Evolutionary conservation across 2,888 invertebrate species (phyloP).

Genomic region (Chymomyza procnemis): DNA sequence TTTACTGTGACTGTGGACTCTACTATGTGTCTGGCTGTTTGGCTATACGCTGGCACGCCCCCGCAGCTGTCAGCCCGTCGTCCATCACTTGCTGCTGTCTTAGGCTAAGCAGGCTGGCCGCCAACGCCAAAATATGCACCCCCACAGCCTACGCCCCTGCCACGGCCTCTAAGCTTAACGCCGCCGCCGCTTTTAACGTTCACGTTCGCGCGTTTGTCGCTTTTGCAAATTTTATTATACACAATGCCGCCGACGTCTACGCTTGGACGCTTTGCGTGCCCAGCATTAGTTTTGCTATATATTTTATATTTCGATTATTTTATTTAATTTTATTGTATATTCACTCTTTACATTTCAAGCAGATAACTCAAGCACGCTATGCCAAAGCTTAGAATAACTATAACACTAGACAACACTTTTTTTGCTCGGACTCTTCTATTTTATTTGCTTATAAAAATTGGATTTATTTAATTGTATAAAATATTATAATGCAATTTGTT

Average conservation of each 20-base stretch:
- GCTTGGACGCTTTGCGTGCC: constrained; percentile 48
- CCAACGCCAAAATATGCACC: not conserved
- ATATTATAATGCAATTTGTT: not conserved
- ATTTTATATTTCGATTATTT: not conserved
- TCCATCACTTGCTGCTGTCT: constrained; percentile 7
- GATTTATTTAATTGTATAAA: not conserved
- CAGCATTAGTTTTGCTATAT: constrained; percentile 28
- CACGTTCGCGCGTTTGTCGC: constrained; percentile 21
- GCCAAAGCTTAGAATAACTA: not conserved
- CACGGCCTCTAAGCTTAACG: not conserved
- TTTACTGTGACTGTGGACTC: constrained; percentile 5
- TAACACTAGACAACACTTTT: not conserved
- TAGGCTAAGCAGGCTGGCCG: not conserved
- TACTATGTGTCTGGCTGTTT: not conserved
- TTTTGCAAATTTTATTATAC: constrained; percentile 64
- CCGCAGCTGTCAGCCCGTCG: constrained; percentile 12
- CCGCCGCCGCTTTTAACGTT: not conserved
- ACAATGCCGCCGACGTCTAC: constrained; percentile 56
- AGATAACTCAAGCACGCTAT: not conserved
- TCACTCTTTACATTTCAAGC: not conserved
- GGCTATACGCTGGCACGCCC: not conserved
- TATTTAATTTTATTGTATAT: not conserved
- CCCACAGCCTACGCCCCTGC: not conserved
- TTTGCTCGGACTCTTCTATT: not conserved
- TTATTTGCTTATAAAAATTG: not conserved